Evolutionary conservation across 2,113 vertebrate genomes (phyloP), one percentile per base, ranked within the genome.

Genomic region (Chascanopsetta lugubris): DNA sequence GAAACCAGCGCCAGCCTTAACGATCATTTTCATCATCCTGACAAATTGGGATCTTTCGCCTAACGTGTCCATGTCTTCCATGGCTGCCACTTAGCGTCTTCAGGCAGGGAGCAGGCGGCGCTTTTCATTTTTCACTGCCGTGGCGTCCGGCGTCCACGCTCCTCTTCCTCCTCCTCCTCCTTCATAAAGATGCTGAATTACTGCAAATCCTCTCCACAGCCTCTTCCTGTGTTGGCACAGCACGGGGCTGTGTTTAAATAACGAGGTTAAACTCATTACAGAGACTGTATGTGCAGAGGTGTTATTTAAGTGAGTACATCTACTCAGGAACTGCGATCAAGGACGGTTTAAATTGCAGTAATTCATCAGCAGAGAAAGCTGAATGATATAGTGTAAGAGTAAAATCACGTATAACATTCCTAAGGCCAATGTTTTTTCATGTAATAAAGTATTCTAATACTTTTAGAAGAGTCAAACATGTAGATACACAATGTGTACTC

Each of bases 1-100:
- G 77, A 80, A 84, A 88, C 80, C 82, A 81, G 88, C 70, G 79
- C 67, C 55, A 30, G 74, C 84, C 82, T 62, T 84, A 74, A 80
- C 58, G 40, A 71, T 74, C 70, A 60, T 77, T 77, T 86, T 83
- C 74, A 82, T 85, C 83, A 79, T 26, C 53, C 71, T 89, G 85
- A 89, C 67, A 85, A 85, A 88, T 88, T 77, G 78, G 24, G 55
- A 55, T 76, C 61, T 55, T 75, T 63, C 45, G 62, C 60, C 66
- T 32, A 49, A 75, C 74, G 49, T 60, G 79, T 36, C 53, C 74
- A 51, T 60, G 79, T 36, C 53, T 71, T 56, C 65, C 61, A 20
- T 29, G 48, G 73, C 74, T 45, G 68, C 73, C 26, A 45, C 58
- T 61, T 18, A 42, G 25, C 25, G 15, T 43, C 69, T 61, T 50